Evolutionary conservation across 2,797 vertebrate genomes (phyloP).

Genomic region (Sebastes iracundus): DNA sequence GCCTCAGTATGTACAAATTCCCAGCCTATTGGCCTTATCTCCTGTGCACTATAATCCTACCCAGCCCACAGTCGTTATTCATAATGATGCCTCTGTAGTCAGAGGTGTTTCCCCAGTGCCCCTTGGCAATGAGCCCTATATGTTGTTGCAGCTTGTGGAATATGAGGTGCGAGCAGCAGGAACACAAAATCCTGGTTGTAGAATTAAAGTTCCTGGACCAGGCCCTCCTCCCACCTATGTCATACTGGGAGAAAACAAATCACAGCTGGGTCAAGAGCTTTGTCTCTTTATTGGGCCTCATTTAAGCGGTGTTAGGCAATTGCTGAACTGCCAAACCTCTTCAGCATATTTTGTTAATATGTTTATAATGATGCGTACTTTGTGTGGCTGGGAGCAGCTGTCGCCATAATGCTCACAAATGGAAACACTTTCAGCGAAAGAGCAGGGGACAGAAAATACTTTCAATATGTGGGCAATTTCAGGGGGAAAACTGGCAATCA

Average conservation of each 20-base stretch:
- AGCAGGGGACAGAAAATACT: constrained; percentile 65
- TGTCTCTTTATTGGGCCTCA: constrained; percentile 33
- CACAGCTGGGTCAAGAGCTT: constrained; percentile 28
- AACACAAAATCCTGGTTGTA: constrained; percentile 13
- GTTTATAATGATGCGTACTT: constrained; percentile 62
- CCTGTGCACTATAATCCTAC: constrained; percentile 43
- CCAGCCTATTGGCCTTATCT: constrained; percentile 38
- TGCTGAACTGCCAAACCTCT: constrained; percentile 29
- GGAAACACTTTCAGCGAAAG: constrained; percentile 69
- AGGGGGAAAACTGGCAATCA: constrained; percentile 38
- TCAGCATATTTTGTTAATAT: constrained; percentile 58
- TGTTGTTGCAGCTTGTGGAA: constrained; percentile 59
- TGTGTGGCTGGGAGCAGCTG: constrained; percentile 35
- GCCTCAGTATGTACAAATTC: constrained; percentile 13
- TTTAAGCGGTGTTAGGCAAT: constrained; percentile 49
- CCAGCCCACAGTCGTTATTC: constrained; percentile 58
- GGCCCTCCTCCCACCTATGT: constrained; percentile 30
- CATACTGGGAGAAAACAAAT: constrained; percentile 26
- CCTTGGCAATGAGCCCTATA: constrained; percentile 32
- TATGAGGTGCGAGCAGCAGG: constrained; percentile 41
- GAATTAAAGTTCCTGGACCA: constrained; percentile 24
- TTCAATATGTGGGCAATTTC: constrained; percentile 72
- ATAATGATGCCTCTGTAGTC: constrained; percentile 46
- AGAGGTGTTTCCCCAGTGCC: constrained; percentile 37
- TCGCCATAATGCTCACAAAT: constrained; percentile 60